phyloP scores from a whole-genome alignment of 1,140 invertebrate genomes.

The Eupeodes corollae region DNA sequence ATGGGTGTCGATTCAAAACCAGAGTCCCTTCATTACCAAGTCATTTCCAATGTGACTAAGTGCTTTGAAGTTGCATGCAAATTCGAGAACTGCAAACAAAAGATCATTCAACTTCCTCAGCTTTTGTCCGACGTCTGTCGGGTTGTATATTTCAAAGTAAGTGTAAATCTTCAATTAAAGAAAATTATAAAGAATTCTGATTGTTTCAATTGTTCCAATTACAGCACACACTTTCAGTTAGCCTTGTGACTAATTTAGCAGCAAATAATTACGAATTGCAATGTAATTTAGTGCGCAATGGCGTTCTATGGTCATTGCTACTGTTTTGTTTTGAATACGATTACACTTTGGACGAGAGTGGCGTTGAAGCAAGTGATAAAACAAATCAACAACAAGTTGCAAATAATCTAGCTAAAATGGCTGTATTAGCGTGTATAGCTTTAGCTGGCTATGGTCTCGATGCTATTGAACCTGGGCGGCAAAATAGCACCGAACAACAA shows the following conservation, averaged over 20 bases:
- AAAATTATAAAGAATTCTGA: neutral
- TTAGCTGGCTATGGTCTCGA: slow-evolving; percentile 56
- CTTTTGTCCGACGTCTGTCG: slow-evolving; percentile 81
- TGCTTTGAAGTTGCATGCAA: slow-evolving; percentile 92
- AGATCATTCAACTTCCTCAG: slow-evolving; percentile 74
- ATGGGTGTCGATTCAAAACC: slow-evolving; percentile 66
- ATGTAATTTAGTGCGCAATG: slow-evolving; percentile 79
- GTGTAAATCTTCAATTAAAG: slow-evolving; percentile 1
- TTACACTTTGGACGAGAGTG: slow-evolving; percentile 94
- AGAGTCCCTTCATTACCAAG: slow-evolving; percentile 77
- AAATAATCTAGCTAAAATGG: slow-evolving; percentile 82
- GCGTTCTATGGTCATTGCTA: slow-evolving; percentile 86
- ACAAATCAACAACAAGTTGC: slow-evolving; percentile 81
- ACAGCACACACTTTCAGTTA: slow-evolving; percentile 30
- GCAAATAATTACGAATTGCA: slow-evolving; percentile 61
- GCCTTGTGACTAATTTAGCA: slow-evolving; percentile 34
- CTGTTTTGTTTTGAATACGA: slow-evolving; percentile 91
- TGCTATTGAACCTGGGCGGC: slow-evolving; percentile 17
- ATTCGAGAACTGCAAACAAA: slow-evolving; percentile 81
- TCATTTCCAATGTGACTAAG: slow-evolving; percentile 81
- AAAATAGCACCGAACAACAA: slow-evolving; percentile 13
- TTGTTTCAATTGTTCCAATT: slow-evolving; percentile 31
- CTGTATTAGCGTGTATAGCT: slow-evolving; percentile 70
- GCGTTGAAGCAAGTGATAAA: slow-evolving; percentile 72
- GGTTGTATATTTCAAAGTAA: slow-evolving; percentile 81